Percentiles rank a stretch among this genome's conserved stretches.
Conservation (phyloP, 1,140 invertebrate genomes). For the Venturia canescens region DNA sequence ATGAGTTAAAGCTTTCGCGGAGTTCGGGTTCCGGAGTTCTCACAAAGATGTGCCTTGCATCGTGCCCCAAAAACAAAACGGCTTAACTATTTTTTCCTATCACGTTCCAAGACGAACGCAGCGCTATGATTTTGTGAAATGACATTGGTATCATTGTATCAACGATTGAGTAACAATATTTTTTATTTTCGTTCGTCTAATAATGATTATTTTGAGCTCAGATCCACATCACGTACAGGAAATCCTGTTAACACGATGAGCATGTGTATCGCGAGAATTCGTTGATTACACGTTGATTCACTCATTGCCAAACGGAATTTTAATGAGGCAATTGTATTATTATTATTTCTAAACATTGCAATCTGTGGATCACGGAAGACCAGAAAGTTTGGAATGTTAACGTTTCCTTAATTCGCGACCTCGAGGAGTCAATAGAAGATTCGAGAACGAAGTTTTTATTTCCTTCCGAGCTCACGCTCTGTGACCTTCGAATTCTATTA, state of each 20-base stretch:
- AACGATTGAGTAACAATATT: neutral
- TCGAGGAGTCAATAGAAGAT: too few relatives aligned
- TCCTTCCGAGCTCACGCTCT: too few relatives aligned
- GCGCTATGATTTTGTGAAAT: neutral
- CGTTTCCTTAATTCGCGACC: too few relatives aligned
- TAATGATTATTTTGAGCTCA: neutral
- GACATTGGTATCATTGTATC: neutral
- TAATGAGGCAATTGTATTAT: too few relatives aligned
- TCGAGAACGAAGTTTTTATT: too few relatives aligned
- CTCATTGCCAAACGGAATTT: too few relatives aligned
- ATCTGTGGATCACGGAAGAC: too few relatives aligned
- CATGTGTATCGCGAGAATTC: too few relatives aligned
- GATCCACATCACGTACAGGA: neutral
- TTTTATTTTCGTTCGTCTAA: neutral
- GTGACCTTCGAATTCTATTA: too few relatives aligned
- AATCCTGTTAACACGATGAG: neutral
- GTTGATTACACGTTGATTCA: too few relatives aligned
- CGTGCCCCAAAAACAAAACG: neutral
- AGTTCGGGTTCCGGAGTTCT: neutral
- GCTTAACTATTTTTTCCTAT: neutral
- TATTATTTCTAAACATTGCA: too few relatives aligned
- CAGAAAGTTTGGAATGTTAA: too few relatives aligned
- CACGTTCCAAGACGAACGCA: neutral
- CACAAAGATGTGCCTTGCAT: neutral
- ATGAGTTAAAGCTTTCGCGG: neutral